Evolutionary conservation across 2,113 vertebrate species (phyloP).

Genomic region (Herpetotheres cachinnans): DNA sequence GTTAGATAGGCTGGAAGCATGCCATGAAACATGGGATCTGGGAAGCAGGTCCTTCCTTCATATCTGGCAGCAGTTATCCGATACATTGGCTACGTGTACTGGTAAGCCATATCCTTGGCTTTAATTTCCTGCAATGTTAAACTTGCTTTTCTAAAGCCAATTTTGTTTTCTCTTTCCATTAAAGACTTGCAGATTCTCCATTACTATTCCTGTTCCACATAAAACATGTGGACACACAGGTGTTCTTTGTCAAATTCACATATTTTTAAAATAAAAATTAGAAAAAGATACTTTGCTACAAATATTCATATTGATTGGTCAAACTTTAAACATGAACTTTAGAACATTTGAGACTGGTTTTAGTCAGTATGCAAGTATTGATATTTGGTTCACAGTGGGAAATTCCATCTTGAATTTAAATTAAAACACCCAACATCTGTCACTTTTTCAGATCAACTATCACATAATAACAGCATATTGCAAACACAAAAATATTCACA

Average conservation of each 20-base stretch:
- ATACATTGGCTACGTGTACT: neutral
- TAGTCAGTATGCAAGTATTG: neutral
- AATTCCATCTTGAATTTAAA: neutral
- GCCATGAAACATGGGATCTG: neutral
- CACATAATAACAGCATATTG: neutral
- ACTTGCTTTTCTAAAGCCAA: neutral
- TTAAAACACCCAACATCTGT: neutral
- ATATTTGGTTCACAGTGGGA: neutral
- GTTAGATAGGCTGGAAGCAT: neutral
- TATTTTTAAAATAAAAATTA: neutral
- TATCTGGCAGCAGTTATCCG: neutral
- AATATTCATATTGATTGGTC: neutral
- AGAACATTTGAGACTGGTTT: neutral
- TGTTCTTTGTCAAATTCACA: neutral
- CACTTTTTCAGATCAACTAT: neutral
- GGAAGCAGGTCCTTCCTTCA: neutral
- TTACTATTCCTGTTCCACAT: neutral
- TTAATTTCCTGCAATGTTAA: neutral
- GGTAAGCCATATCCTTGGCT: neutral
- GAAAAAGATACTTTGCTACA: neutral
- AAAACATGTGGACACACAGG: fast-evolving
- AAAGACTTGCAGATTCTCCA: neutral
- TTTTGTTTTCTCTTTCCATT: neutral
- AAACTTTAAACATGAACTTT: neutral
- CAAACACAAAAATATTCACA: neutral